Conservation (phyloP, 2,797 vertebrate genomes). For the Eurystomus glaucurus region DNA sequence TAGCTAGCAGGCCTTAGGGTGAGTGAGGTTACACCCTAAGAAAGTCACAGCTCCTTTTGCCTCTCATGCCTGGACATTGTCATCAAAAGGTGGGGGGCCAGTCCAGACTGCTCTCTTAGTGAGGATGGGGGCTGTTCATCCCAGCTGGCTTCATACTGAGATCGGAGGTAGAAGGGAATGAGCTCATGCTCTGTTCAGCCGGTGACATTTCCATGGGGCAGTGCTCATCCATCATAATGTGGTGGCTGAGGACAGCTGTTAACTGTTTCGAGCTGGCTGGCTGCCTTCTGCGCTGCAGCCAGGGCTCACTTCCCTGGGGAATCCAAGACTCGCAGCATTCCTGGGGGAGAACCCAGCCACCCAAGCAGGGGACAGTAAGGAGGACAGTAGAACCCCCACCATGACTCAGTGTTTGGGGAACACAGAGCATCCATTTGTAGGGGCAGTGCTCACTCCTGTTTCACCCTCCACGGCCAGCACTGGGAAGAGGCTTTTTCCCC, state of each 20-base stretch:
- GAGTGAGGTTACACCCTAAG: neutral
- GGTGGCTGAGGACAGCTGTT: constrained; percentile 37
- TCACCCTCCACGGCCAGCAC: neutral
- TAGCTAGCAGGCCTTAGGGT: neutral
- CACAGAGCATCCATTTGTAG: neutral
- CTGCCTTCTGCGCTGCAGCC: neutral
- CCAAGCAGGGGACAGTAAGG: fast-evolving
- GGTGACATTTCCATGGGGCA: constrained; percentile 64
- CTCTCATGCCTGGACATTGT: neutral
- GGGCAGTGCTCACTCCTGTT: neutral
- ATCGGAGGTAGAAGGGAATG: neutral
- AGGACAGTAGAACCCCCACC: neutral
- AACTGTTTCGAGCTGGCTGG: neutral
- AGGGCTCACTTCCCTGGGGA: fast-evolving
- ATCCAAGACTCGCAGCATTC: neutral
- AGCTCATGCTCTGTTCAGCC: constrained; percentile 45
- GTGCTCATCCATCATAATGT: constrained; percentile 59
- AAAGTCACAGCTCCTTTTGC: neutral
- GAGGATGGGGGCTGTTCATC: neutral
- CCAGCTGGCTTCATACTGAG: neutral
- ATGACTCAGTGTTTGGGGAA: neutral
- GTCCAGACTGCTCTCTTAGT: fast-evolving
- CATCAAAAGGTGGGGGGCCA: neutral
- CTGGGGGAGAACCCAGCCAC: neutral
- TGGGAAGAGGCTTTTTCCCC: neutral